Conservation (phyloP, 2,888 invertebrate genomes). For the Drosophila niveifrons region DNA sequence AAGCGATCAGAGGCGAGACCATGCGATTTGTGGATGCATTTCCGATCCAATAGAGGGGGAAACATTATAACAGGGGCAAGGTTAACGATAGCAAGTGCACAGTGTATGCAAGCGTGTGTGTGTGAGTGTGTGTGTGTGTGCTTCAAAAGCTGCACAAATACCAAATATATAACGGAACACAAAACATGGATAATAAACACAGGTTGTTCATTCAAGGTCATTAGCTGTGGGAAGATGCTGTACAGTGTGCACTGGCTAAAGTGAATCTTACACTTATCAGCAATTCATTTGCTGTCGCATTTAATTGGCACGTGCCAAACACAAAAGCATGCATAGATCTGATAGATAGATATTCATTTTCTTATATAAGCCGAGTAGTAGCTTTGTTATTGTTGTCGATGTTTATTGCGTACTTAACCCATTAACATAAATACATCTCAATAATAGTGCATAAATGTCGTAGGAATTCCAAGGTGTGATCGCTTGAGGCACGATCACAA, state of each 20-base stretch:
- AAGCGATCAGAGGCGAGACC: constrained; percentile 4
- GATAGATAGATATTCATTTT: constrained; percentile 18
- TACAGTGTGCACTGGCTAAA: constrained; percentile 9
- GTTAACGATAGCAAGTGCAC: constrained; percentile 12
- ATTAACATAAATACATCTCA: constrained; percentile 32
- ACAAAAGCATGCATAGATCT: background rate
- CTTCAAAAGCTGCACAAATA: constrained; percentile 11
- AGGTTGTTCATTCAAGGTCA: constrained; percentile 46
- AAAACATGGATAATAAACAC: background rate
- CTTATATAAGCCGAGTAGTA: background rate
- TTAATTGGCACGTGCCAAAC: constrained; percentile 18
- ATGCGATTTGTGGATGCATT: constrained; percentile 23
- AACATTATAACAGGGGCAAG: constrained; percentile 9
- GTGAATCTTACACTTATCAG: constrained; percentile 3
- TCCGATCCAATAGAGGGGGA: background rate
- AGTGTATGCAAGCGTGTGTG: background rate
- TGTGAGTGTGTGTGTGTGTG: background rate
- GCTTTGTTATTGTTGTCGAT: constrained; percentile 15
- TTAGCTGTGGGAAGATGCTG: constrained; percentile 16
- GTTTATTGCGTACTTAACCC: constrained; percentile 28
- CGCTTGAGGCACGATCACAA: constrained; percentile 26
- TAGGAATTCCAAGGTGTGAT: constrained; percentile 36
- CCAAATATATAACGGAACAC: constrained; percentile 6
- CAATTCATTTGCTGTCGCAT: background rate
- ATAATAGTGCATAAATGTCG: background rate